Base-by-base conservation (phyloP, 2,797 vertebrate species). In the Novumbra hubbsi region DNA sequence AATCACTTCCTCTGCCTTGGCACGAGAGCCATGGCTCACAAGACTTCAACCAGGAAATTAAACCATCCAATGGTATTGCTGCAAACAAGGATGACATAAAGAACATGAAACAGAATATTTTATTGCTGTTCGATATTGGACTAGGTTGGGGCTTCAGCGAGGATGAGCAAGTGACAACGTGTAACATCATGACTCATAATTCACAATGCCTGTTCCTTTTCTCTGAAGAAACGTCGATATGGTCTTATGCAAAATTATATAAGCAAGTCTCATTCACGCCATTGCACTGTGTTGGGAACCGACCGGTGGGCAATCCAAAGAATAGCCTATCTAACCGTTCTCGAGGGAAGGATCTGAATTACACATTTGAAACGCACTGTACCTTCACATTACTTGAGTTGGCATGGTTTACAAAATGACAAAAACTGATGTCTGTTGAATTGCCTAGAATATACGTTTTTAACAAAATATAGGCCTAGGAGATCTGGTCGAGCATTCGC, bases 1-100 rank as follows among this genome's bases (percentile, higher is more conserved):
- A 84, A 88, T 90, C 82, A 87, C 83, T 86, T 91, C 87, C 88
- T 89, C 87, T 88, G 85, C 71, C 72, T 80, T 80, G 86, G 77
- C 80, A 71, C 63, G 1, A 64, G 62, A 52, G 71, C 76, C 73
- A 55, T 32, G 62, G 84, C 76, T 80, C 75, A 79, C 80, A 78
- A 80, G 27, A 28, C 78, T 84, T 74, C 81, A 85, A 83, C 65
- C 84, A 83, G 88, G 86, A 89, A 89, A 87, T 86, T 80, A 88
- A 88, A 79, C 81, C 76, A 85, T 84, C 83, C 84, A 81, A 88
- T 87, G 86, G 76, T 83, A 76, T 75, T 19, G 50, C 76, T 83
- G 76, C 14, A 45, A 65, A 69, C 55, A 80, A 57, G 83, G 78
- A 77, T 75, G 81, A 77, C 64, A 12, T 60, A 77, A 79, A 41